Conservation (phyloP, 2,113 vertebrate genomes). For the Tetrax tetrax region DNA sequence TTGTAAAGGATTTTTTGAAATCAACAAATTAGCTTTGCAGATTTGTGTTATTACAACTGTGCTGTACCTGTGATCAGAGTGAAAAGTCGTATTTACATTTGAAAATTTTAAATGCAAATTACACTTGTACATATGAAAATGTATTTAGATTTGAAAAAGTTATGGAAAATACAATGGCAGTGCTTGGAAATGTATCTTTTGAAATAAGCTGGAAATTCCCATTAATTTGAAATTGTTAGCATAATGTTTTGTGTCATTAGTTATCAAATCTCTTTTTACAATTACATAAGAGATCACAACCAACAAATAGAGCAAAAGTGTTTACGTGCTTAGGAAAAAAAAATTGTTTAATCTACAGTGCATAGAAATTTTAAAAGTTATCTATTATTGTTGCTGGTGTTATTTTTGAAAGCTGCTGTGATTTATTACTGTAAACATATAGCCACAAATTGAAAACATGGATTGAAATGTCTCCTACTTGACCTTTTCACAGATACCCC, state of each 20-base stretch:
- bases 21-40: background rate
- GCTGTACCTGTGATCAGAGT: background rate
- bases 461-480: conserved; percentile 46
- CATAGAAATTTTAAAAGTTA: background rate
- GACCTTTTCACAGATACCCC: conserved; percentile 8
- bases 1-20: background rate
- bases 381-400: background rate
- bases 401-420: conserved; percentile 12
- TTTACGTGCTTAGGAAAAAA: conserved; percentile 1
- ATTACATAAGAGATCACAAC: background rate
- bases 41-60: background rate
- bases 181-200: background rate
- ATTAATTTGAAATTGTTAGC: conserved; percentile 4
- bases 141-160: background rate
- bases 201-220: background rate
- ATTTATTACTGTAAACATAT: conserved; percentile 3
- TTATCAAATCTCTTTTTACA: background rate
- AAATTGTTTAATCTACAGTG: background rate
- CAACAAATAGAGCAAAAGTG: background rate
- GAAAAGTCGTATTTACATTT: background rate
- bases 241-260: background rate
- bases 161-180: background rate
- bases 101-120: background rate
- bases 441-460: conserved; percentile 36
- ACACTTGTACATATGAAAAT: background rate